Evolutionary conservation across 2,113 vertebrate species (phyloP).

Genomic region (Chroicocephalus ridibundus): DNA sequence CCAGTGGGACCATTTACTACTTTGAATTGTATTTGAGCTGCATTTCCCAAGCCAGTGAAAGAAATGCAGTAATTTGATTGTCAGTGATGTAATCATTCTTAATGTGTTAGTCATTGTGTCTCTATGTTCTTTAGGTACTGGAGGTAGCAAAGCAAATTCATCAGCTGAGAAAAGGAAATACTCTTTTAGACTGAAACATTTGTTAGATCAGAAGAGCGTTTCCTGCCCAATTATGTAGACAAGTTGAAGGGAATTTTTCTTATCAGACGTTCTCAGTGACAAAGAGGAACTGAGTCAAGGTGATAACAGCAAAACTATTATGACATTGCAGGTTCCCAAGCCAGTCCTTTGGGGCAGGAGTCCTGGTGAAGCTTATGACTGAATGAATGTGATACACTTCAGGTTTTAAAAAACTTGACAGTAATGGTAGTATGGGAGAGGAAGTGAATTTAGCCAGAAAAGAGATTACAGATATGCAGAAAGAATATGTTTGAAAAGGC

Average conservation of each 20-base stretch:
- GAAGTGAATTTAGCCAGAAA: not conserved
- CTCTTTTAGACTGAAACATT: not conserved
- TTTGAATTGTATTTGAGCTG: not conserved
- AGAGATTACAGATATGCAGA: not conserved
- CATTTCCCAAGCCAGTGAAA: not conserved
- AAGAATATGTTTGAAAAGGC: not conserved
- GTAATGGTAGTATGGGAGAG: not conserved
- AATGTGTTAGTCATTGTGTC: not conserved
- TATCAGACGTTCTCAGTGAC: not conserved
- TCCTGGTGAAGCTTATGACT: not conserved
- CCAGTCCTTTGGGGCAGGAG: not conserved
- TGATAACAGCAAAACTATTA: not conserved
- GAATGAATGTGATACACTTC: not conserved
- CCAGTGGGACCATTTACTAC: not conserved
- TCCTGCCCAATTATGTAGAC: not conserved
- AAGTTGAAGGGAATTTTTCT: not conserved
- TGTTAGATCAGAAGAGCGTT: not conserved
- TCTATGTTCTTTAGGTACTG: not conserved
- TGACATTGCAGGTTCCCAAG: not conserved
- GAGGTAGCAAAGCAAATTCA: not conserved
- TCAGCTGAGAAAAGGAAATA: not conserved
- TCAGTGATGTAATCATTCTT: not conserved
- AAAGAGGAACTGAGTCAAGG: not conserved
- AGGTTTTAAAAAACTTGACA: not conserved
- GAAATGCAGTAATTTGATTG: conserved; percentile 5